A percentile compares a stretch with the other conserved stretches of the same genome.
Conservation (phyloP, 2,113 vertebrate genomes). For the Dolichotis patagonum region DNA sequence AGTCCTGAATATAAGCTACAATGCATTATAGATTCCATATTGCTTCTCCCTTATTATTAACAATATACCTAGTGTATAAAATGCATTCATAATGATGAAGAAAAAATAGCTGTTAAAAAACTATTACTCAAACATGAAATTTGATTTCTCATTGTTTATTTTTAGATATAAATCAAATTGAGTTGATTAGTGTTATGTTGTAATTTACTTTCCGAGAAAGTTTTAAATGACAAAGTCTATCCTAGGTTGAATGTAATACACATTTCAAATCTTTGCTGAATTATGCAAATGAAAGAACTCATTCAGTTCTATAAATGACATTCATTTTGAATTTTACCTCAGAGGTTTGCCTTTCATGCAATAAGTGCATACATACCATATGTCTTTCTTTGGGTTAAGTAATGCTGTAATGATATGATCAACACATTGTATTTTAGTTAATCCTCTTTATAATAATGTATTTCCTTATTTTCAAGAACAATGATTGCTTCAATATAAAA, state of each 20-base stretch:
- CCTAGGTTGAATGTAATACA: neutral
- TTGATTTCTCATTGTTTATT: neutral
- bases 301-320: neutral
- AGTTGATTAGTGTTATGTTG: neutral
- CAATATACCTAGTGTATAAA: neutral
- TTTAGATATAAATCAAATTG: neutral
- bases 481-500: neutral
- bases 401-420: neutral
- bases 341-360: neutral
- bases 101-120: neutral
- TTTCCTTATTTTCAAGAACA: neutral
- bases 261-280: neutral
- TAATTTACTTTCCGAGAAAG: neutral
- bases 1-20: neutral
- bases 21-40: neutral
- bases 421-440: neutral
- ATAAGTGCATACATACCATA: neutral
- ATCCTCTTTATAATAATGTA: neutral
- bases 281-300: neutral
- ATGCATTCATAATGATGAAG: neutral
- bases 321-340: neutral
- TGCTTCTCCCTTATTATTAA: neutral
- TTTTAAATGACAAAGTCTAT: neutral
- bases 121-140: neutral
- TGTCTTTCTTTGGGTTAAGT: neutral